phyloP scores from a whole-genome alignment of 2,888 invertebrate genomes.

The Holacanthella duospinosa region DNA sequence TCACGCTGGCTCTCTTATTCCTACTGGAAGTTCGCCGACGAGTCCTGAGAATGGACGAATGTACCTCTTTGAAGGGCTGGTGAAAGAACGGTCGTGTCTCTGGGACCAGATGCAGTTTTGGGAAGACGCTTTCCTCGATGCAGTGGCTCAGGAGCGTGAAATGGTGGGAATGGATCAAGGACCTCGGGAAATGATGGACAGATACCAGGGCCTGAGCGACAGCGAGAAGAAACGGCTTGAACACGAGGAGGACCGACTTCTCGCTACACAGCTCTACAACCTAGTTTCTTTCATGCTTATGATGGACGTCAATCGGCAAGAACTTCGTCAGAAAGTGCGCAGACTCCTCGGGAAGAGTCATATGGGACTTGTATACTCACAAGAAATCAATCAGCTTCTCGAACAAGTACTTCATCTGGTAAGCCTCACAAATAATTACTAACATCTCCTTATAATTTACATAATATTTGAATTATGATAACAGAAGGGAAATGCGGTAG shows the following conservation, averaged over 20 bases:
- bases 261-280: constrained; percentile 93
- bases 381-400: constrained; percentile 90
- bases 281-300: constrained; percentile 90
- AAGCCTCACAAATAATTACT: constrained; percentile 40
- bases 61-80: constrained; percentile 75
- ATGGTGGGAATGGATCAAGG: constrained; percentile 99
- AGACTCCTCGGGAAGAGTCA: constrained; percentile 94
- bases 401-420: constrained; percentile 91
- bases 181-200: constrained; percentile 96
- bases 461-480: constrained; percentile 30
- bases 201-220: constrained; percentile 82
- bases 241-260: constrained; percentile 90
- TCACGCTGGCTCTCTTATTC: constrained; percentile 71
- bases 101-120: constrained; percentile 99
- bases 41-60: constrained; percentile 81
- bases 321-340: constrained; percentile 74
- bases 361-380: constrained; percentile 92
- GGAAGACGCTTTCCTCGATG: constrained; percentile 98
- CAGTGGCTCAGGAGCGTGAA: constrained; percentile 92
- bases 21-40: constrained; percentile 68
- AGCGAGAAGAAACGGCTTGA: constrained; percentile 88
- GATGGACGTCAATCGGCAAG: constrained; percentile 73
- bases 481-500: constrained; percentile 95
- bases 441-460: background rate
- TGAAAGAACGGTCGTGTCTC: constrained; percentile 68